Conservation (phyloP, 2,113 vertebrate genomes). For the Arizona elegans region DNA sequence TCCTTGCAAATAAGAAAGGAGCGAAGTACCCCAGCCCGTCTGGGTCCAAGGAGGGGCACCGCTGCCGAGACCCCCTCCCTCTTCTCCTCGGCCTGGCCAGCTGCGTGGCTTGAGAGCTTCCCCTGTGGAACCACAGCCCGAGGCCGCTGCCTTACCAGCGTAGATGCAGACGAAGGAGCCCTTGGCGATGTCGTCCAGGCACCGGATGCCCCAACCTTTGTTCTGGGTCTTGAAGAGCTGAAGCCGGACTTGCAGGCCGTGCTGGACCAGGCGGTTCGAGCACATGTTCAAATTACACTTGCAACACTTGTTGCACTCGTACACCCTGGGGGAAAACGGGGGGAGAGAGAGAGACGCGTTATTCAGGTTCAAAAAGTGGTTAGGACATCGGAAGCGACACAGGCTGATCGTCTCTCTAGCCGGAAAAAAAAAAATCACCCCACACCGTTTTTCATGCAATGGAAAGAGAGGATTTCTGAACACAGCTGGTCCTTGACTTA, state of each 20-base stretch:
- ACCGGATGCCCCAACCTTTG: constrained; percentile 98
- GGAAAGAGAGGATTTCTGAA: too few species aligned
- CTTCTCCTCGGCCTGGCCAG: background rate
- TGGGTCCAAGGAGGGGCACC: background rate
- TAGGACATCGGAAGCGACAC: too few species aligned
- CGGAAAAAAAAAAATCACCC: too few species aligned
- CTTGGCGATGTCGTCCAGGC: constrained; percentile 93
- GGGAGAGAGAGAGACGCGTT: rapidly evolving
- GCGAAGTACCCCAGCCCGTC: background rate
- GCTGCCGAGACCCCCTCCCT: background rate
- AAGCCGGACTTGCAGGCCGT: constrained; percentile 93
- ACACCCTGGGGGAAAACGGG: constrained; percentile 74
- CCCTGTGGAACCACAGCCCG: background rate
- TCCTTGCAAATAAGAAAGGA: background rate
- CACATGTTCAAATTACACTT: constrained; percentile 88
- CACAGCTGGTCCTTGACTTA: too few species aligned
- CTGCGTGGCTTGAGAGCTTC: background rate
- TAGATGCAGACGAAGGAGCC: constrained; percentile 98
- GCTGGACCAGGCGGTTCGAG: constrained; percentile 92
- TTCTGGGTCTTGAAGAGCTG: constrained; percentile 98
- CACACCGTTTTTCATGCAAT: too few species aligned
- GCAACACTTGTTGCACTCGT: constrained; percentile 94
- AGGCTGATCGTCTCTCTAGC: too few species aligned
- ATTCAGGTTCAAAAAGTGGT: too few species aligned
- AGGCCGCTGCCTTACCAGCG: constrained; percentile 75